Evolutionary conservation across 2,797 vertebrate species (phyloP).

Genomic region (Rhinophrynus dorsalis): DNA sequence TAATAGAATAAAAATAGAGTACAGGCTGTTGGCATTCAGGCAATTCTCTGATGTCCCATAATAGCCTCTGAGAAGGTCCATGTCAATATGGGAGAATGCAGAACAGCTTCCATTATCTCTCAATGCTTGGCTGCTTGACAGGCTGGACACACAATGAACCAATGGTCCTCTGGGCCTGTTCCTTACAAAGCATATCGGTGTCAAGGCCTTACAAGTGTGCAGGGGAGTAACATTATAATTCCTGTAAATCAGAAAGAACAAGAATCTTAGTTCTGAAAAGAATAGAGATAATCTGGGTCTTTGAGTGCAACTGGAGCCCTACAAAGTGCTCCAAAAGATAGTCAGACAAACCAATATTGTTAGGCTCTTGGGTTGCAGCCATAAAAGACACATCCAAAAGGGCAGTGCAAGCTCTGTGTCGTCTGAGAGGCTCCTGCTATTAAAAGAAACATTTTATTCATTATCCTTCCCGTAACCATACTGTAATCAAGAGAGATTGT

Average conservation of each 20-base stretch:
- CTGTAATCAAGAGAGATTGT: neutral
- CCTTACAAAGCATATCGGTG: constrained; percentile 8
- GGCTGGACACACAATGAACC: neutral
- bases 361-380: constrained; percentile 3
- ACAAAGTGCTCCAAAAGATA: constrained; percentile 4
- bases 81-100: neutral
- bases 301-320: constrained; percentile 10
- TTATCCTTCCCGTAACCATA: constrained; percentile 5
- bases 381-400: constrained; percentile 13
- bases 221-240: constrained; percentile 21
- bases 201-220: constrained; percentile 9
- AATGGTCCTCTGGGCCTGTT: constrained; percentile 12
- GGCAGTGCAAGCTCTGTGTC: neutral
- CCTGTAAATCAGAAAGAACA: constrained; percentile 18
- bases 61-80: neutral
- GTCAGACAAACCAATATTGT: constrained; percentile 13
- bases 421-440: constrained; percentile 2
- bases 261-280: constrained; percentile 4
- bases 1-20: neutral
- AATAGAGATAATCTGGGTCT: constrained; percentile 18
- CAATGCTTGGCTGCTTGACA: neutral
- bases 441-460: constrained; percentile 6
- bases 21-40: neutral
- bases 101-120: constrained; percentile 3
- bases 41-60: neutral